Conservation (phyloP, 2,797 vertebrate species). For the Limosa lapponica region DNA sequence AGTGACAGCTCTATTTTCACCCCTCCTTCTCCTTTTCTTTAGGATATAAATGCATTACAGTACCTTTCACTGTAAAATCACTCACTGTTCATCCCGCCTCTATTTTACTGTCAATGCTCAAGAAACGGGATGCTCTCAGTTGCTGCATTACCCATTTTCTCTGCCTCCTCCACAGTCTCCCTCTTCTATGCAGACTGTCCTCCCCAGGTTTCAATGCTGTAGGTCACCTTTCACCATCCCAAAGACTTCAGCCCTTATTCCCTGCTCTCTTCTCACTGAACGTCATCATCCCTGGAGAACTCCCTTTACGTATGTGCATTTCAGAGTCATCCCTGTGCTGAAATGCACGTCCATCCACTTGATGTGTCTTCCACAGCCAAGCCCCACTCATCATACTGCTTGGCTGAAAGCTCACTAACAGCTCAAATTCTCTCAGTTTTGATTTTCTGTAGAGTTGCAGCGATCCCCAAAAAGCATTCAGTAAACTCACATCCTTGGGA, state of each 20-base stretch:
- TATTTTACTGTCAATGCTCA: not conserved
- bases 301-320: accelerated
- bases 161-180: not conserved
- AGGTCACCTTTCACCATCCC: not conserved
- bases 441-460: not conserved
- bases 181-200: not conserved
- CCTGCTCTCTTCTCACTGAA: not conserved
- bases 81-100: not conserved
- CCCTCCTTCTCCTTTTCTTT: not conserved
- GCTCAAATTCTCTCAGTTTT: not conserved
- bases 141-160: not conserved
- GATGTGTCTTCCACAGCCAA: not conserved
- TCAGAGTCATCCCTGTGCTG: not conserved
- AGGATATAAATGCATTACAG: not conserved
- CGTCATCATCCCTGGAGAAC: not conserved
- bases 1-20: not conserved
- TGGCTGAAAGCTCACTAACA: not conserved
- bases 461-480: accelerated
- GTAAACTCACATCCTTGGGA: not conserved
- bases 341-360: accelerated
- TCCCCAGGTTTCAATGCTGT: not conserved
- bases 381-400: not conserved
- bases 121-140: not conserved
- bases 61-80: not conserved
- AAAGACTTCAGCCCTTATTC: not conserved